Conservation (phyloP, 2,888 invertebrate genomes). For the Acronicta aceris region DNA sequence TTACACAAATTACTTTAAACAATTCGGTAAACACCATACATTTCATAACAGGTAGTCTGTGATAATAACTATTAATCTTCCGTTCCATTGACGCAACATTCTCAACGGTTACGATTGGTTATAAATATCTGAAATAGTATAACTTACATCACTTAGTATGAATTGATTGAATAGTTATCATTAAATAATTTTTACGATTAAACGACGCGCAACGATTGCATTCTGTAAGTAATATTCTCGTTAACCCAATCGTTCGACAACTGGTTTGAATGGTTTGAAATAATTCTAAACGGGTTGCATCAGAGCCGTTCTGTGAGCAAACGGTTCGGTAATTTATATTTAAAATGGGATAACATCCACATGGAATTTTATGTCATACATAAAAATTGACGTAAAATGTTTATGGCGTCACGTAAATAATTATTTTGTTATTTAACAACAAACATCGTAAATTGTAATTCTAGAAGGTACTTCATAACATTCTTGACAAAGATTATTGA, state of each 20-base stretch:
- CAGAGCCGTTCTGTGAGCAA: conserved; percentile 58
- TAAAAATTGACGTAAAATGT: conserved; percentile 68
- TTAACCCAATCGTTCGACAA: conserved; percentile 67
- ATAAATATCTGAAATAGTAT: conserved; percentile 51
- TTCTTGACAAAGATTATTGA: conserved; percentile 65
- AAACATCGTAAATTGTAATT: conserved; percentile 66
- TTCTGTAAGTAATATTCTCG: conserved; percentile 70
- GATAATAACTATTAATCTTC: conserved; percentile 53
- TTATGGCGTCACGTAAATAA: conserved; percentile 66
- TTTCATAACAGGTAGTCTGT: conserved; percentile 51
- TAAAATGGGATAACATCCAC: conserved; percentile 65
- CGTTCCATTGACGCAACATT: conserved; percentile 28
- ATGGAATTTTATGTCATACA: conserved; percentile 64
- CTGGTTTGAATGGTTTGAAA: conserved; percentile 68
- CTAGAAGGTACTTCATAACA: conserved; percentile 63
- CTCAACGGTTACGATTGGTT: conserved; percentile 27
- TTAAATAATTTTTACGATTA: conserved; percentile 66
- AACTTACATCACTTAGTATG: conserved; percentile 62
- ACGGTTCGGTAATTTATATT: conserved; percentile 65
- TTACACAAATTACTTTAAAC: conserved; percentile 64
- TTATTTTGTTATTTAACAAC: conserved; percentile 67
- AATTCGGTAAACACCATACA: conserved; percentile 49
- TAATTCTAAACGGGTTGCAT: conserved; percentile 63
- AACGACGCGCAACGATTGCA: conserved; percentile 55
- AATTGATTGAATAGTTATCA: conserved; percentile 61